These are phyloP conservation scores for Malaclemys terrapin DNA, from an alignment of 2,113 vertebrate genomes.

Conservation along the genomic window DNA sequence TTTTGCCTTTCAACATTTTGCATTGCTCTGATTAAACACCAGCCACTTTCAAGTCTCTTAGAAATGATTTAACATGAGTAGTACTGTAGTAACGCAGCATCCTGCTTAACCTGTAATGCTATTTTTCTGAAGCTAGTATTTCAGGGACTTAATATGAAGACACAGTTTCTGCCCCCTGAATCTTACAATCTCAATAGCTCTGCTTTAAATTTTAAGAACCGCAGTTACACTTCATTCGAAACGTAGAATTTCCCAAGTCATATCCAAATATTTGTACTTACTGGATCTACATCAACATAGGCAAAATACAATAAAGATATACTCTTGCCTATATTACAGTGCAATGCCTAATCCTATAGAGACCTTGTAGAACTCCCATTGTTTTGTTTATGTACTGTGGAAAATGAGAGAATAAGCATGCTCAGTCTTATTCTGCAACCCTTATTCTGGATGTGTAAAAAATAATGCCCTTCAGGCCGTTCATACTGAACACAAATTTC, in stretches of 20 bases:
- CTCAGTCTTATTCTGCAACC: neutral
- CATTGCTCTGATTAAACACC: neutral
- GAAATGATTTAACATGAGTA: neutral
- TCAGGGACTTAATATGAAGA: neutral
- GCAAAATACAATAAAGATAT: slow-evolving; percentile 14
- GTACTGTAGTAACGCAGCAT: neutral
- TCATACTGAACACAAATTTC: slow-evolving; percentile 26
- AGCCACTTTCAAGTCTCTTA: neutral
- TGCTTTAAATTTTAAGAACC: slow-evolving; percentile 22
- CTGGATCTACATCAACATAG: neutral
- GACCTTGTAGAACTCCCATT: neutral
- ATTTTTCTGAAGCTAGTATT: neutral
- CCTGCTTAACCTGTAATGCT: neutral
- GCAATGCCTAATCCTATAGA: neutral
- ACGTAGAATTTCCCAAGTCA: slow-evolving; percentile 37
- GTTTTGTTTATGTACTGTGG: neutral
- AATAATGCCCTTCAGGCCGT: neutral
- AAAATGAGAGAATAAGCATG: slow-evolving; percentile 2
- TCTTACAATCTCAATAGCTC: neutral
- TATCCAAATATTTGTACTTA: neutral
- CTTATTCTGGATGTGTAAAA: neutral
- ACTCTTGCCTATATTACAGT: neutral
- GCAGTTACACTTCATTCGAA: slow-evolving; percentile 44
- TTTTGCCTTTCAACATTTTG: neutral
- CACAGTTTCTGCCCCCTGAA: neutral